phyloP scores from a whole-genome alignment of 2,113 vertebrate species.

The Engystomops pustulosus region DNA sequence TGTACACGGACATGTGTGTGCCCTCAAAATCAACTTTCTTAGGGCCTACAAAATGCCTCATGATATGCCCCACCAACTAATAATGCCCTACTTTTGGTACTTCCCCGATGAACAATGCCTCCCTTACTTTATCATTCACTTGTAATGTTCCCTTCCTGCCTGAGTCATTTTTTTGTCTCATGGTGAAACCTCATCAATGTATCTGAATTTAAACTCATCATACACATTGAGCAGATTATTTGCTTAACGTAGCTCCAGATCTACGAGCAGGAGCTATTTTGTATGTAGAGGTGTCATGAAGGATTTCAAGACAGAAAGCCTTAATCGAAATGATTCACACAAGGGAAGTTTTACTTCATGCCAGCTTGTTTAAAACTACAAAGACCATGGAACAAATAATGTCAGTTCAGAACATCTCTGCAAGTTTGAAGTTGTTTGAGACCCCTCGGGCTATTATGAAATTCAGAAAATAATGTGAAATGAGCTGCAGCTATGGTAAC shows the following conservation, averaged over 20 bases:
- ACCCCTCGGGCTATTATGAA: conserved; percentile 40
- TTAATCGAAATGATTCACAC: neutral
- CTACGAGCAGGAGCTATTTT: neutral
- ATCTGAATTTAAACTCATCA: neutral
- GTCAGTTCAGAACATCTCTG: conserved; percentile 45
- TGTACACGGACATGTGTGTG: too few relatives aligned
- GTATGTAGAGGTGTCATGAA: conserved; percentile 9
- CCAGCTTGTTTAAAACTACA: conserved; percentile 45
- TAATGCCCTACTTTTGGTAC: too few relatives aligned
- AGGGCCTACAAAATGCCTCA: too few relatives aligned
- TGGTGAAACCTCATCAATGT: too few relatives aligned
- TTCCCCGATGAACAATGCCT: too few relatives aligned
- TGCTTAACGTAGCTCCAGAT: neutral
- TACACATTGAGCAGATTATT: too few relatives aligned
- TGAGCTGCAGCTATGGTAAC: conserved; percentile 37
- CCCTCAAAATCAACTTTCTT: too few relatives aligned
- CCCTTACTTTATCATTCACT: too few relatives aligned
- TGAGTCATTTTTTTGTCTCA: too few relatives aligned
- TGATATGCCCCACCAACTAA: too few relatives aligned
- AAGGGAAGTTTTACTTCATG: conserved; percentile 23
- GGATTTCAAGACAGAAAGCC: neutral
- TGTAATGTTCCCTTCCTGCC: too few relatives aligned
- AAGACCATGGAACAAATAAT: conserved; percentile 23
- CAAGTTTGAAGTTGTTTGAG: conserved; percentile 56
- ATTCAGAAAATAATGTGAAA: conserved; percentile 27